Percentiles rank a stretch among this genome's conserved stretches.
phyloP scores from a whole-genome alignment of 1,140 invertebrate genomes.

The Zaprionus gabonicus region DNA sequence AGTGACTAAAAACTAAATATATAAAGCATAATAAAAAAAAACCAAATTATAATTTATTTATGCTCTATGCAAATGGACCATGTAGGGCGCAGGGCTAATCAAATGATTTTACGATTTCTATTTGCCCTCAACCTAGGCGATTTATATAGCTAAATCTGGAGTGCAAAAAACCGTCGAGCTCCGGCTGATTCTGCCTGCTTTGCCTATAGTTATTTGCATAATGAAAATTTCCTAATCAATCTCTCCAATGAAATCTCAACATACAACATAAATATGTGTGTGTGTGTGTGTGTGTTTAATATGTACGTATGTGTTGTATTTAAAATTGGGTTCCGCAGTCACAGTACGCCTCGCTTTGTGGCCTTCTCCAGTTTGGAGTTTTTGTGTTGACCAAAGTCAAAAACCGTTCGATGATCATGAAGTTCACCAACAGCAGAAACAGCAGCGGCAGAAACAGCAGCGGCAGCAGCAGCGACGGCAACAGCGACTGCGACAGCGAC shows the following conservation, averaged over 20 bases:
- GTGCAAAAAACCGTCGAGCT: conserved; percentile 19
- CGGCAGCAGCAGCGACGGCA: conserved; percentile 17
- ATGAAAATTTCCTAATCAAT: conserved; percentile 39
- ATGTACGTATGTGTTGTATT: conserved; percentile 23
- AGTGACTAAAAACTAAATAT: neutral
- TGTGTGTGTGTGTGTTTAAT: neutral
- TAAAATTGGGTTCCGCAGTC: conserved; percentile 53
- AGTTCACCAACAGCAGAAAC: conserved; percentile 54
- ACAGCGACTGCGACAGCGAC: conserved; percentile 25
- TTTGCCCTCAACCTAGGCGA: neutral
- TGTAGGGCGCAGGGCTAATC: neutral
- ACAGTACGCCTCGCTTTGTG: conserved; percentile 26
- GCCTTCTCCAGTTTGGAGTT: conserved; percentile 43
- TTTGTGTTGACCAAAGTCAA: conserved; percentile 77
- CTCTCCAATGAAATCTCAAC: conserved; percentile 36
- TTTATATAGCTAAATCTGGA: neutral
- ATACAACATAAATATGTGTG: neutral
- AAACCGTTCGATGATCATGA: conserved; percentile 81
- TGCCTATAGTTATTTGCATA: conserved; percentile 9
- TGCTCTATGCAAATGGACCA: neutral
- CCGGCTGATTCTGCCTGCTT: conserved; percentile 27
- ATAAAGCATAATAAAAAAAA: neutral
- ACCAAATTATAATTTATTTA: conserved; percentile 6
- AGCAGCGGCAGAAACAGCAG: conserved; percentile 1
- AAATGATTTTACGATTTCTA: conserved; percentile 1